Base-by-base conservation (phyloP, 2,113 vertebrate genomes). In the Tonatia bakeri region DNA sequence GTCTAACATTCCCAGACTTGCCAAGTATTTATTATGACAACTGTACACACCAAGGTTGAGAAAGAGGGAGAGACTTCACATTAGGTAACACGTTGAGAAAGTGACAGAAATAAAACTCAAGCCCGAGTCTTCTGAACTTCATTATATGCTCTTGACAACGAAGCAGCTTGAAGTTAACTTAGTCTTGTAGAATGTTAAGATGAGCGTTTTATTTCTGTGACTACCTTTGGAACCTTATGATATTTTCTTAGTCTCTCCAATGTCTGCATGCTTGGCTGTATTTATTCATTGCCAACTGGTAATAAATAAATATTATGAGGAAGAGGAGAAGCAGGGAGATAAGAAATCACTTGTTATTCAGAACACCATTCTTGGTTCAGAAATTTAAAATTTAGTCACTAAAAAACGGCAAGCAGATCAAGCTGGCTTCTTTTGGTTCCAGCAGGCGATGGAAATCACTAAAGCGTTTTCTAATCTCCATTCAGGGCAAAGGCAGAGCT, bases 211-310 rank as follows among this genome's bases (percentile, higher is more conserved):
- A 12, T 52, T 89, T 87, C 77, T 33, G 7, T 67, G 61, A 31
- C 26, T 72, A 52, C 90, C 67, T 91, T 87, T 72, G 64, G 64
- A 94, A 82, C 61, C 22, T 64, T 38, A 43, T 31, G 65, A 11
- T 93, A 54, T 81, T 94, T 96, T 96, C 87, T 67, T 65, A 92
- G 76, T 47, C 59, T 72, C 86, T 56, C 83, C 75, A 43, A 76
- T 72, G 54, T 90, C 94, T 90, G 80, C 33, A 36, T 89, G 43
- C 87, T 16, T 83, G 75, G 73, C 38, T 1, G 0, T 94, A 76
- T 90, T 92, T 87, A 85, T 22, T 64, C 38, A 20, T 67, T 91
- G 83, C n/a, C 70, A 83, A 38, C 50, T 72, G 84, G 64, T 91
- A 69, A 52, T 61, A 90, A 96, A 82, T 50, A 95, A 94, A 84